Base-by-base conservation (phyloP, 64 coral and sea anemone species). In the Pocillopora verrucosa region DNA sequence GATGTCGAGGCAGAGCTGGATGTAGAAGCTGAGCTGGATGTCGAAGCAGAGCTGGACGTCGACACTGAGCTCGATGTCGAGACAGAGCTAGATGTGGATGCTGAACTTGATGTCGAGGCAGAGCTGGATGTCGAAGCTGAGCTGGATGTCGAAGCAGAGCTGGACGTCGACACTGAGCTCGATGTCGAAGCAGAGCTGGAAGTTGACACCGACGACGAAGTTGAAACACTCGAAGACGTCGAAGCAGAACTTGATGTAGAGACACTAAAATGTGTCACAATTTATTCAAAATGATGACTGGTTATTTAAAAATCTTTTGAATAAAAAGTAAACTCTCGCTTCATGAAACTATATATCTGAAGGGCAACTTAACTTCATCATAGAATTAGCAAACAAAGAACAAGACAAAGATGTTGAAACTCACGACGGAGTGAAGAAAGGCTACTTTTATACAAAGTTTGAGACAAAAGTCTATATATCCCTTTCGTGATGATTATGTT, bases 51-150 rank as follows among this genome's bases (percentile, higher is more conserved):
- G 16, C 25, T 36, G 0, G 74, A 56, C 1, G 74, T 51, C 36
- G 75, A 56, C 13, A 17, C 37, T 0, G 14, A 7, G 17, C 13
- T 51, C 2, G 36, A 76, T 41, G 65, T 22, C 19, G 65, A 69
- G 0, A n/a, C 5, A 6, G 75, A 76, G 51, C 75, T 76, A 17
- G 75, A 77, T 10, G 75, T 77, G 0, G 75, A 77, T 17, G 56
- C 41, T 17, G 36, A 56, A 14, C 14, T 56, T 17, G 36, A 57
- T 17, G 80, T 82, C 11, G 60, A 82, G 34, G 17, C 15, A 20
- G 79, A 82, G 0, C 59, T 64, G 4, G 79, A 82, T 17, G 79
- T 82, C 59, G 79, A 82, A 5, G 64, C 79, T 58, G 61, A 68
- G 16, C 45, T 85, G 19, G 81, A 84, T 38, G 84, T 73, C 1